Percentiles rank a stretch among this genome's conserved stretches.
These are phyloP conservation scores for Pharmacophagus antenor DNA, from an alignment of 2,888 invertebrate species.

Conservation along the genomic window DNA sequence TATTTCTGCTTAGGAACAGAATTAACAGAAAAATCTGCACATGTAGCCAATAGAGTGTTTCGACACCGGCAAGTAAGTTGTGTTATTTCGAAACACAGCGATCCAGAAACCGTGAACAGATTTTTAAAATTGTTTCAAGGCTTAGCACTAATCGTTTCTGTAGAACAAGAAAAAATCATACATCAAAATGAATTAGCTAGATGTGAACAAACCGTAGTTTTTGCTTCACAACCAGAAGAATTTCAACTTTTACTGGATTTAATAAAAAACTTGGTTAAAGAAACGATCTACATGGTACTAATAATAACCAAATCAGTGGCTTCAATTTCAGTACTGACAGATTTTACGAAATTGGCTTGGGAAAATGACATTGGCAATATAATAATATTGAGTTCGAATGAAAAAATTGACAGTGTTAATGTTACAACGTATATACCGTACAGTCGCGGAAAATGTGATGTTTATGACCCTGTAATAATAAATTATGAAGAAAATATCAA, in stretches of 20 bases:
- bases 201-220: constrained; percentile 49
- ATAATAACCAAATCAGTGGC: constrained; percentile 39
- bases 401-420: constrained; percentile 34
- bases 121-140: constrained; percentile 45
- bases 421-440: constrained; percentile 54
- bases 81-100: constrained; percentile 44
- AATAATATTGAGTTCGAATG: constrained; percentile 41
- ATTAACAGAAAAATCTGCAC: constrained; percentile 41
- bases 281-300: constrained; percentile 46
- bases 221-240: constrained; percentile 42
- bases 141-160: constrained; percentile 36
- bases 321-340: constrained; percentile 33
- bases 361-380: constrained; percentile 51
- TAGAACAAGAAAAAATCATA: constrained; percentile 3
- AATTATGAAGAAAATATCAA: constrained; percentile 34
- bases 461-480: constrained; percentile 43
- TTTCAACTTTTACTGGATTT: constrained; percentile 42
- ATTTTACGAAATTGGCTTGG: constrained; percentile 47
- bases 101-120: constrained; percentile 36
- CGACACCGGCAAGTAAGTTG: constrained; percentile 39
- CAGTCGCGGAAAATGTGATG: constrained; percentile 43
- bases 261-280: constrained; percentile 40
- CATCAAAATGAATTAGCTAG: constrained; percentile 33
- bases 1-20: constrained; percentile 14
- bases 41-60: constrained; percentile 45